A percentile compares a stretch with the other conserved stretches of the same genome.
phyloP scores from a whole-genome alignment of 2,113 vertebrate species.

The Calypte anna region DNA sequence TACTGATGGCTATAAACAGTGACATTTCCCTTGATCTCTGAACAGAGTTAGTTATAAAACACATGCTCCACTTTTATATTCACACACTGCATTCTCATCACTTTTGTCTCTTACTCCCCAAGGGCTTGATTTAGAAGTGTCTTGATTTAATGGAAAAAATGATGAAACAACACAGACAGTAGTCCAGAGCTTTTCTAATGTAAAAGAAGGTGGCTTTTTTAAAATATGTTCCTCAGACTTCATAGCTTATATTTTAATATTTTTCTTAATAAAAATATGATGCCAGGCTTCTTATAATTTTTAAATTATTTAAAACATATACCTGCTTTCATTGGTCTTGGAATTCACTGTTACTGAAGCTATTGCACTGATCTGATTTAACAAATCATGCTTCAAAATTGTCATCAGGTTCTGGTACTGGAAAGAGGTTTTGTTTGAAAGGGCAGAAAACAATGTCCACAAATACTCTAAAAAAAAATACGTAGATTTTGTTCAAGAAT shows the following conservation, averaged over 20 bases:
- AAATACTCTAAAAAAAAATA: not conserved
- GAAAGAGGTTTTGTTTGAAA: not conserved
- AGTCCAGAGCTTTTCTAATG: slow-evolving; percentile 61
- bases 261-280: slow-evolving; percentile 67
- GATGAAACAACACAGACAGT: slow-evolving; percentile 82
- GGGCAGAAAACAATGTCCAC: not conserved
- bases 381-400: not conserved
- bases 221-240: slow-evolving; percentile 61
- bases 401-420: not conserved
- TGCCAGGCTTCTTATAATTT: slow-evolving; percentile 40
- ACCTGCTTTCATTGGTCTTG: not conserved
- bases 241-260: slow-evolving; percentile 66
- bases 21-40: slow-evolving; percentile 82
- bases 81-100: slow-evolving; percentile 71
- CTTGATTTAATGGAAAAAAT: slow-evolving; percentile 87
- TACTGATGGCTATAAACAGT: slow-evolving; percentile 79
- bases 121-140: slow-evolving; percentile 86
- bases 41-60: slow-evolving; percentile 73
- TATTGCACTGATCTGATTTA: not conserved
- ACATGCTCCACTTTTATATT: slow-evolving; percentile 72
- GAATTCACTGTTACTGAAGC: not conserved
- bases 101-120: slow-evolving; percentile 77
- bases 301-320: not conserved
- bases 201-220: slow-evolving; percentile 72
- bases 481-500: not conserved